Evolutionary conservation across 2,113 vertebrate species (phyloP), one percentile per base, ranked within the genome.

Genomic region (Lepus timidus): DNA sequence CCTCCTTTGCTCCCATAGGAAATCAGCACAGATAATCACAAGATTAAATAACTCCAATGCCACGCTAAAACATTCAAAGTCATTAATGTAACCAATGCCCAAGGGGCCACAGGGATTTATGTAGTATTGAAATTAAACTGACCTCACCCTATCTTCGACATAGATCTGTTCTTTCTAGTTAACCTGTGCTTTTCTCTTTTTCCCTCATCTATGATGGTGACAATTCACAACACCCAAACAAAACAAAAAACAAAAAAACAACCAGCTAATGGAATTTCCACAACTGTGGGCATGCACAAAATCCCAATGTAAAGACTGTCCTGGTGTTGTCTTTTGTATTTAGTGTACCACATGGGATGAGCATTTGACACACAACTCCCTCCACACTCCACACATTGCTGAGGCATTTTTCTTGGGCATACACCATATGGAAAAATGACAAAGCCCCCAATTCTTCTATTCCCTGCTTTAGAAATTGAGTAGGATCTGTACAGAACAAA

Each of bases 41-140:
- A 97, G 95, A 97, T 97, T 97, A 97, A 97, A 97, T 96, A 97
- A 97, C 95, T 96, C 88, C 96, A 97, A 96, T 82, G 96, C 79
- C 93, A 96, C 93, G 67, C 93, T 78, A 86, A 94, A 94, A 85
- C 8, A 12, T 96, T 95, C 97, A 94, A 96, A 96, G 95, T 79
- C 96, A 93, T 95, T 97, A 96, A 95, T 96, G 84, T 93, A 95
- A 91, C 95, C 93, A 95, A 97, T 2, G 29, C 88, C 95, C 97
- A 96, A 81, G 89, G 91, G 94, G 96, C 94, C 83, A 84, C 67
- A 23, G 88, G 88, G 89, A 95, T 95, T 89, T 89, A 96, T 90
- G 88, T 68, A 92, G 78, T 74, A 89, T 70, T 96, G 95, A 96
- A 96, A 97, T 96, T 91, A 96, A 96, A 93, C 95, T 95, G 97